A percentile compares a stretch with the other conserved stretches of the same genome.
Conservation (phyloP, 2,888 invertebrate genomes). For the Andrena camellia region DNA sequence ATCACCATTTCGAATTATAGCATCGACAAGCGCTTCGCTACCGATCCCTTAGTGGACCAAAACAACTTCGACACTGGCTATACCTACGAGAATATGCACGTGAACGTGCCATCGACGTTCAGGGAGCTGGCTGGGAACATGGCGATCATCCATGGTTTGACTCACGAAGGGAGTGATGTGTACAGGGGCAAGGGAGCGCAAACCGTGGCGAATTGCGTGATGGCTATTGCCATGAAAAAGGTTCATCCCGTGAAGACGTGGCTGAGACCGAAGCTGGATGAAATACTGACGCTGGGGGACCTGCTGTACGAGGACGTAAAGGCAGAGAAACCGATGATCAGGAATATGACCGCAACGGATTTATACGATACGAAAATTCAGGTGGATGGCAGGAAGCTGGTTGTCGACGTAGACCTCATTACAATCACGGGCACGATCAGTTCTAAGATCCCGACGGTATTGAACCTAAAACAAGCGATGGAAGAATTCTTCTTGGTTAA, state of each 20-base stretch:
- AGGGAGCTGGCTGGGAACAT: constrained; percentile 66
- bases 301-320: constrained; percentile 69
- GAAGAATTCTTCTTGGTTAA: constrained; percentile 79
- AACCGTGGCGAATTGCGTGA: constrained; percentile 77
- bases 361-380: constrained; percentile 71
- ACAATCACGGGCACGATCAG: constrained; percentile 79
- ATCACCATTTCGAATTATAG: constrained; percentile 78
- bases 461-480: constrained; percentile 76
- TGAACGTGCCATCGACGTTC: constrained; percentile 79
- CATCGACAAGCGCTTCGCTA: constrained; percentile 75
- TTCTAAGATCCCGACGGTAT: constrained; percentile 74
- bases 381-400: constrained; percentile 70
- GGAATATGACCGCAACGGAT: constrained; percentile 76
- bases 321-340: constrained; percentile 71
- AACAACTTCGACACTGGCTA: constrained; percentile 77
- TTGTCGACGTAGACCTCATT: constrained; percentile 78
- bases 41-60: constrained; percentile 72
- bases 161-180: constrained; percentile 75
- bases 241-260: constrained; percentile 78
- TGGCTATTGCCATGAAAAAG: constrained; percentile 77
- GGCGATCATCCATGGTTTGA: constrained; percentile 79
- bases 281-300: constrained; percentile 78
- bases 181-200: constrained; percentile 80
- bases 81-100: constrained; percentile 76
- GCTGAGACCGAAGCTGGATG: constrained; percentile 78